Evolutionary conservation across 2,888 invertebrate species (phyloP), one percentile per base, ranked within the genome.

Genomic region (Acanthosepion lycidas): DNA sequence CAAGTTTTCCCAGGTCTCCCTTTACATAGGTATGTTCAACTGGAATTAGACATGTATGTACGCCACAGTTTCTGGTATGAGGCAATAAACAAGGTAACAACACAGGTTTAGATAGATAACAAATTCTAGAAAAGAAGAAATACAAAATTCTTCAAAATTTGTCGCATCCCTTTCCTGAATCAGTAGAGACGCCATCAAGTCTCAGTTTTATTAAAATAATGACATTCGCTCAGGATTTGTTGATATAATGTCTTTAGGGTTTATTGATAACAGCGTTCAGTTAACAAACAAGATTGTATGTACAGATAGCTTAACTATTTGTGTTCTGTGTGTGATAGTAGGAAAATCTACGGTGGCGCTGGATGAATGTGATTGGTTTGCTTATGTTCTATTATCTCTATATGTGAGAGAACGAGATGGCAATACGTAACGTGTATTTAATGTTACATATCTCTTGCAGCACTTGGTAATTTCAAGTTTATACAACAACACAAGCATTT

Each of bases 231-330:
- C n/a, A 33, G 78, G 78, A 78, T 78, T 78, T 78, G 78, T n/a
- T 4, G 78, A 15, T n/a, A 78, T 78, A 78, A 78, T 78, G 33
- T 78, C 78, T 78, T 78, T 78, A 78, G 78, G n/a, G 78, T 15
- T 42, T 78, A 78, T 12, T 78, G 78, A 78, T 78, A 78, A 78
- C 78, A 33, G 78, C 15, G 78, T 78, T 78, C 78, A 78, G 78
- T n/a, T 78, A 78, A 33, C 78, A 78, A 78, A 78, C 78, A 78
- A 78, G 78, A 78, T 78, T 78, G 78, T n/a, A n/a, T n/a, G n/a
- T 78, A n/a, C n/a, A 78, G n/a, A 78, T 78, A 78, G 6, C 28
- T n/a, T n/a, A n/a, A 78, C 78, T n/a, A n/a, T 78, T n/a, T 18
- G n/a, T 78, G 20, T 64, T 64, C 64, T 6, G 26, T 23, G 64